Evolutionary conservation across 2,888 invertebrate species (phyloP), one percentile per base, ranked within the genome.

Genomic region (Troides oblongomaculatus): DNA sequence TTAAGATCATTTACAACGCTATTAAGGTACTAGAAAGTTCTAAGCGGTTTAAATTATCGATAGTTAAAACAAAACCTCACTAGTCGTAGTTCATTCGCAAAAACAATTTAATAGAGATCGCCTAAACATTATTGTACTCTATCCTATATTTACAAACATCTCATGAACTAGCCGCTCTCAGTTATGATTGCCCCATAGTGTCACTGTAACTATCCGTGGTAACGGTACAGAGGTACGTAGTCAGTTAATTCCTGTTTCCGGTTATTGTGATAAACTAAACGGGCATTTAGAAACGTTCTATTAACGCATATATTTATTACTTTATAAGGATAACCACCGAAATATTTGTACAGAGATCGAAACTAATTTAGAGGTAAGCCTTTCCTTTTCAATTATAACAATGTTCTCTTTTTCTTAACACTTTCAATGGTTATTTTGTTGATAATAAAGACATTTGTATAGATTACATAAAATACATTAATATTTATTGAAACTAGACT

Each of bases 81-180:
- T 60, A 66, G 25, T 46, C 8, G 30, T 60, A 60, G 60, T 21
- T 50, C 39, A 25, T 18, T 18, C 66, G 17, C 30, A 39, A 61
- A 66, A 67, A 67, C 62, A 53, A 21, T 62, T 23, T 67, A 67
- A 62, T 67, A 66, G 30, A 57, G 39, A 67, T 56, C 17, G 56
- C 43, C 39, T 62, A 53, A 67, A 67, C 50, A 67, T 67, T 67
- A 30, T 53, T 62, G 39, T 62, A 59, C 56, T 57, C 25, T 62
- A 62, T 62, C 21, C 18, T 39, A 57, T 53, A 23, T 62, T 62
- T 67, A 56, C 61, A 62, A 62, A 67, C 67, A 62, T 43, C 56
- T 62, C 18, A 53, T 62, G 50, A 43, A 62, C 36, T 30, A 56
- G 36, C n/a, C 18, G 57, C 46, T 30, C 36, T 21, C 67, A 57